phyloP scores from a whole-genome alignment of 92 coral and sea anemone species.

The Parazoanthus darwini region DNA sequence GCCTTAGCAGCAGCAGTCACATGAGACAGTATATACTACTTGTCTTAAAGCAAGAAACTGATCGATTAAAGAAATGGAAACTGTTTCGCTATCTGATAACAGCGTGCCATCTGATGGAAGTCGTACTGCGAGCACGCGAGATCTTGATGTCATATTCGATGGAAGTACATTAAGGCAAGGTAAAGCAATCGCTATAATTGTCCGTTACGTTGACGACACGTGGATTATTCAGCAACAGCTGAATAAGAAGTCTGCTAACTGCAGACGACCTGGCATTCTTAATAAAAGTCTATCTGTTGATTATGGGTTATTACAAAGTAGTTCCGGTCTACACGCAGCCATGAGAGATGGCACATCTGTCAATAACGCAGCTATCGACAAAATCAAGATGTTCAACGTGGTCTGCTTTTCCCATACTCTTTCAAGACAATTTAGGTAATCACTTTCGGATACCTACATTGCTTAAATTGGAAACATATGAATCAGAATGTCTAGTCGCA shows the following conservation, averaged over 20 bases:
- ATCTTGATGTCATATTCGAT: conserved; percentile 27
- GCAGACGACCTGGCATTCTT: conserved; percentile 35
- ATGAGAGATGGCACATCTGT: conserved; percentile 48
- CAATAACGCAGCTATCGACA: conserved; percentile 12
- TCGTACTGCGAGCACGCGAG: not conserved
- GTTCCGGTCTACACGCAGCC: conserved; percentile 29
- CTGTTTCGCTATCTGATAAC: not conserved
- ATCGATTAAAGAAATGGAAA: conserved; percentile 19
- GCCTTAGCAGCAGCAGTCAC: not conserved
- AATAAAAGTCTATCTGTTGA: conserved; percentile 35
- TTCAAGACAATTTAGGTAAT: not conserved
- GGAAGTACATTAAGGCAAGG: conserved; percentile 42
- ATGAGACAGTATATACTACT: conserved; percentile 9
- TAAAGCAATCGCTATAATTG: conserved; percentile 25
- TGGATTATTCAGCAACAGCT: conserved; percentile 30
- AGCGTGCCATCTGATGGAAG: not conserved
- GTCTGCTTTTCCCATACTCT: not conserved
- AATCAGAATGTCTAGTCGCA: conserved; percentile 25
- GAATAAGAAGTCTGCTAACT: conserved; percentile 27
- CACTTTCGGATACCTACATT: not conserved
- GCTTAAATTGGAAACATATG: conserved; percentile 17
- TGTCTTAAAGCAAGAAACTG: conserved; percentile 23
- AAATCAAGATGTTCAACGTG: not conserved
- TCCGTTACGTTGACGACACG: conserved; percentile 28
- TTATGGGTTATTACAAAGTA: conserved; percentile 12